Percentiles rank a stretch among this genome's conserved stretches.
These are phyloP conservation scores for Saturnia japonica DNA, from an alignment of 2,888 invertebrate genomes.

Conservation along the genomic window DNA sequence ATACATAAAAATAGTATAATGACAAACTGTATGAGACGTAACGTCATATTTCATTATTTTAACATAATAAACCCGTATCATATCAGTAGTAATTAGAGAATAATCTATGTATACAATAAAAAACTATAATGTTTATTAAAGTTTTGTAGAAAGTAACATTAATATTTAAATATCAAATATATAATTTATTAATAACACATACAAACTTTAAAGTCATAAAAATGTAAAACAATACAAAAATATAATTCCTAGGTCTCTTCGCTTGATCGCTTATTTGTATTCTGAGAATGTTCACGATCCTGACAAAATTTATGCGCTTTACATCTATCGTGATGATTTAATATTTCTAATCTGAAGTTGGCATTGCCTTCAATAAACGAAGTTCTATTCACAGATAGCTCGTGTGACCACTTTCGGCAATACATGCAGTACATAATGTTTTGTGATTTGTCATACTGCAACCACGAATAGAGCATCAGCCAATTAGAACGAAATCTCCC, in stretches of 20 bases:
- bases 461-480: constrained; percentile 87
- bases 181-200: background rate
- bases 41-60: background rate
- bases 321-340: constrained; percentile 90
- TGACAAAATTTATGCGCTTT: constrained; percentile 88
- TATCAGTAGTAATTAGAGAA: background rate
- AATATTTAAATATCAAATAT: constrained; percentile 1
- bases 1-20: background rate
- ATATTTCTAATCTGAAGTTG: constrained; percentile 89
- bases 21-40: background rate
- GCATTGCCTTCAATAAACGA: constrained; percentile 90
- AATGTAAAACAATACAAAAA: constrained; percentile 12
- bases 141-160: background rate
- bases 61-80: background rate
- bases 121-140: background rate
- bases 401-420: constrained; percentile 87
- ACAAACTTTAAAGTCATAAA: background rate
- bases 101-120: background rate
- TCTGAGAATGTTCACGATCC: constrained; percentile 64
- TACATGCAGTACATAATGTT: constrained; percentile 89
- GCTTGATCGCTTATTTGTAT: constrained; percentile 17
- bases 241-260: constrained; percentile 15
- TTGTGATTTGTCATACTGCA: constrained; percentile 85
- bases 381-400: constrained; percentile 85
- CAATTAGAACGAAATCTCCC: constrained; percentile 86